Evolutionary conservation across 1,140 invertebrate species (phyloP).

Genomic region (Drosophila sturtevanti): DNA sequence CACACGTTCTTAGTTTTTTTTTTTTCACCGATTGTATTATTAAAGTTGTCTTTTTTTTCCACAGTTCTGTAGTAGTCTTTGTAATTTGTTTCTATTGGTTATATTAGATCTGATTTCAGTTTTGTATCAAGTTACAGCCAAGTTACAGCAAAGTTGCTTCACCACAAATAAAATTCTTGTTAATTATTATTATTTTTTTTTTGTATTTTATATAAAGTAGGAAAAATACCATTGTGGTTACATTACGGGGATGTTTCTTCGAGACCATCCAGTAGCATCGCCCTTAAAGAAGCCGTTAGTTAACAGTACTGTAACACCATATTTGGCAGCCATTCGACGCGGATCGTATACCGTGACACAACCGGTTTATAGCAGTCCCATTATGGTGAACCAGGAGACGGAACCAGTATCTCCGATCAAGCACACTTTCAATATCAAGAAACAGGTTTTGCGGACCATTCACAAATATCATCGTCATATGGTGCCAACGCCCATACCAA

Average conservation of each 20-base stretch:
- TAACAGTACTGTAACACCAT: constrained; percentile 25
- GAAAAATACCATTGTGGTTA: no score
- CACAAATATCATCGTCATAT: constrained; percentile 48
- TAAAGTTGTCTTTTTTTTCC: background rate
- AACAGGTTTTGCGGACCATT: constrained; percentile 34
- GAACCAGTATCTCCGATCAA: constrained; percentile 13
- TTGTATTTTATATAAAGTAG: background rate
- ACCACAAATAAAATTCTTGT: constrained; percentile 8
- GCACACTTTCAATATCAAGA: constrained; percentile 61
- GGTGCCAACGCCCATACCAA: constrained; percentile 24
- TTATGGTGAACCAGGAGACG: constrained; percentile 11
- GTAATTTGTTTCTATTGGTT: background rate
- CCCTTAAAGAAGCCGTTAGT: constrained; percentile 1
- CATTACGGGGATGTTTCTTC: constrained; percentile 49
- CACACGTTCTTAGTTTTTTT: background rate
- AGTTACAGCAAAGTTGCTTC: background rate
- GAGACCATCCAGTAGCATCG: constrained; percentile 18
- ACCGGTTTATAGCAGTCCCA: constrained; percentile 43
- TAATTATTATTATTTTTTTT: background rate
- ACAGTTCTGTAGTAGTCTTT: background rate
- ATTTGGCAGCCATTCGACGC: constrained; percentile 47
- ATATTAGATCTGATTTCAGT: background rate
- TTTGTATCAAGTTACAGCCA: background rate
- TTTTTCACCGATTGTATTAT: background rate
- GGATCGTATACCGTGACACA: constrained; percentile 54